Evolutionary conservation across 2,113 vertebrate genomes (phyloP).

Genomic region (Callipepla californica): DNA sequence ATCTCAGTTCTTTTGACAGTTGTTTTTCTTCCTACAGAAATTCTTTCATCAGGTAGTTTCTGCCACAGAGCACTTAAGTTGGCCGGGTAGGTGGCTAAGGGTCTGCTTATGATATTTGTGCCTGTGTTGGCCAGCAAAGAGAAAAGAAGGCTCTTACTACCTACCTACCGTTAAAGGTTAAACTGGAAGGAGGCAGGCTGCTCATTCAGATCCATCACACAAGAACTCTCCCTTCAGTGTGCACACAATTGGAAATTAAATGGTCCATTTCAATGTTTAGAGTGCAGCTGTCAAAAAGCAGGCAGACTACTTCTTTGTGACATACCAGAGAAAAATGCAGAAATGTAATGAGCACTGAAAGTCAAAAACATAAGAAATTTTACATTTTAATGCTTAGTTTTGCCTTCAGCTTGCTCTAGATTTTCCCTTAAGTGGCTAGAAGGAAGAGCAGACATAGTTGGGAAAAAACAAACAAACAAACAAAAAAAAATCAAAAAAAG

Average conservation of each 20-base stretch:
- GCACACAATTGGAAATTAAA: constrained; percentile 1
- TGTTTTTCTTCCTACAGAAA: neutral
- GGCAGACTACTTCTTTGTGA: neutral
- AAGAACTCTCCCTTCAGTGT: neutral
- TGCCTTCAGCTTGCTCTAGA: neutral
- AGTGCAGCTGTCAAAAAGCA: neutral
- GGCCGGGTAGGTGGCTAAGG: neutral
- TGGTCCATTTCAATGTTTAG: constrained; percentile 1
- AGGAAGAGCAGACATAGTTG: neutral
- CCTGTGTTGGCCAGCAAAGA: constrained; percentile 18
- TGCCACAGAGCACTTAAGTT: neutral
- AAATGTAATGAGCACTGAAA: neutral
- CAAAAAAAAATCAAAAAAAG: no score
- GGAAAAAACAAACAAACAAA: neutral
- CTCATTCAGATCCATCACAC: constrained; percentile 23
- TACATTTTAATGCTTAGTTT: neutral
- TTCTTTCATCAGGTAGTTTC: neutral
- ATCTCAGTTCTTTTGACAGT: neutral
- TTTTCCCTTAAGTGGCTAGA: neutral
- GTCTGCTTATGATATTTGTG: neutral
- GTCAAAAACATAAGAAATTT: neutral
- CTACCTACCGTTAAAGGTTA: neutral
- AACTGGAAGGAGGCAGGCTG: neutral
- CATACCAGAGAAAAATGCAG: neutral
- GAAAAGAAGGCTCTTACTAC: neutral